Evolutionary conservation across 2,797 vertebrate species (phyloP), one percentile per base, ranked within the genome.

Genomic region (Gymnocypris eckloni): DNA sequence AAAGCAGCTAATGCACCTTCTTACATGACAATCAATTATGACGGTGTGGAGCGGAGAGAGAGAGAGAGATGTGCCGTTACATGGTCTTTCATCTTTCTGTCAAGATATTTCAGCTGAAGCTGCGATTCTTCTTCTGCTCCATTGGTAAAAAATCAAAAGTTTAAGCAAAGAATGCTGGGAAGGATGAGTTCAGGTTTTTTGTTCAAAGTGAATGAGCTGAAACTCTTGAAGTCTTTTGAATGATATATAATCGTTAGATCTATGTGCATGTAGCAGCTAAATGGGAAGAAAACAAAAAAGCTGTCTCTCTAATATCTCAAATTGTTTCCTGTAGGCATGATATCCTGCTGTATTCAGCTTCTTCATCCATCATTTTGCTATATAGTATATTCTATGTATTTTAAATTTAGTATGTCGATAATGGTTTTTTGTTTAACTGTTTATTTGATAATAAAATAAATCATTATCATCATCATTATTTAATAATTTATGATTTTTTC

Each of bases 11-110:
- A 87, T 56, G 61, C 50, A 82, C 80, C 59, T 73, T 79, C 75
- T 69, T 66, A 79, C 41, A 85, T 82, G 83, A 80, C 61, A 69
- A 76, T 81, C 82, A 88, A 77, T 86, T 87, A 80, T 16, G 52
- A 76, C 1, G 22, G 48, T 18, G 43, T 54, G 33, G 15, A 61
- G 69, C 33, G 72, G 28, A 43, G 33, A 39, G 39, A 39, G 69
- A 77, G 33, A 33, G n/a, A 87, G 70, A 43, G 79, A 15, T 33
- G 20, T 25, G 52, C 20, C 6, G 73, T 86, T 54, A 81, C 54
- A 5, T 28, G 2, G 43, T 48, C 81, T 87, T 83, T 88, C 72
- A 83, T 87, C 79, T 78, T 61, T 70, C 72, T 83, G 77, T 88
- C 86, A 54, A 45, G 80, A 64, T 52, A 16, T 85, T 81, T 86